A percentile compares a stretch with the other conserved stretches of the same genome.
These are phyloP conservation scores for Mellilla xanthometata DNA, from an alignment of 2,888 invertebrate genomes.

Conservation along the genomic window DNA sequence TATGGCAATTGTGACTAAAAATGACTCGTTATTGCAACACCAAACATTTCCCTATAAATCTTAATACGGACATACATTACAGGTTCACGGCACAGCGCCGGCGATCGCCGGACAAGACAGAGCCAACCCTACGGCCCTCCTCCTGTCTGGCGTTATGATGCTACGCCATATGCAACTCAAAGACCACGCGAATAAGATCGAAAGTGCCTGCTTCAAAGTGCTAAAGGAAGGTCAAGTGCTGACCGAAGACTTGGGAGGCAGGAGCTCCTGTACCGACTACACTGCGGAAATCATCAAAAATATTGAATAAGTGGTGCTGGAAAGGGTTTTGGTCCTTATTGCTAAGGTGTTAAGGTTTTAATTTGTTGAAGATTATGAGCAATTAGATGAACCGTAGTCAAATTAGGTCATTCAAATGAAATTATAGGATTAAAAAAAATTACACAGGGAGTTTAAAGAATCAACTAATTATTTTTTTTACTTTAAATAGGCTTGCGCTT, in stretches of 20 bases:
- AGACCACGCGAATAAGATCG: conserved; percentile 89
- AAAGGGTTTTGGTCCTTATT: conserved; percentile 18
- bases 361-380: too few species aligned
- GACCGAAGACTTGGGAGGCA: conserved; percentile 97
- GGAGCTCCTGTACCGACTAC: conserved; percentile 95
- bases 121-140: conserved; percentile 98
- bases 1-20: too few species aligned
- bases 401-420: too few species aligned
- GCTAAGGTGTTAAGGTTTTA: not conserved
- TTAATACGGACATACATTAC: too few species aligned
- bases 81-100: conserved; percentile 99
- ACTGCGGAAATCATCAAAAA: conserved; percentile 91
- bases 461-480: too few species aligned
- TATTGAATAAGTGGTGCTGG: conserved; percentile 38
- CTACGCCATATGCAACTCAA: conserved; percentile 92
- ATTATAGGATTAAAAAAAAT: too few species aligned
- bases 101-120: conserved; percentile 98
- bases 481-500: too few species aligned
- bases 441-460: too few species aligned
- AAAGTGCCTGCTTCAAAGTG: conserved; percentile 91
- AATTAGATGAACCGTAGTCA: too few species aligned
- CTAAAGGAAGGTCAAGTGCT: conserved; percentile 91
- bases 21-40: too few species aligned
- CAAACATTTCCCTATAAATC: too few species aligned
- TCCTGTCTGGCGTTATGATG: conserved; percentile 99